phyloP scores from a whole-genome alignment of 2,113 vertebrate genomes.

The Pituophis catenifer region DNA sequence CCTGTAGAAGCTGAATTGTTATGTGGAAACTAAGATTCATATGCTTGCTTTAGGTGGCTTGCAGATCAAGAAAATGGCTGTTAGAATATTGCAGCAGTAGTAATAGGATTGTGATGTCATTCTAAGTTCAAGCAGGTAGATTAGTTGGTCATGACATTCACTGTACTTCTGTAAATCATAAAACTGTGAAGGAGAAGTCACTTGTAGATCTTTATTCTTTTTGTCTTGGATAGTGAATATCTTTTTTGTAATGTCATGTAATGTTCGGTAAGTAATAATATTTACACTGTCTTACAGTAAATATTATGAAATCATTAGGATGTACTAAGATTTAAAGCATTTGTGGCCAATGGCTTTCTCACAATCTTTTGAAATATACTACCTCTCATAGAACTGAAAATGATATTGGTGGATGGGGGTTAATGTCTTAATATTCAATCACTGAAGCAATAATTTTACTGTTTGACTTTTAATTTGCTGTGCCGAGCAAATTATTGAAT shows the following conservation, averaged over 20 bases:
- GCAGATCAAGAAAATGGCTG: constrained; percentile 14
- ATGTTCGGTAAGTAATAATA: constrained; percentile 25
- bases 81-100: background rate
- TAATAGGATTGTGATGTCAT: constrained; percentile 55
- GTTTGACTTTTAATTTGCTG: background rate
- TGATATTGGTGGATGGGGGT: constrained; percentile 6
- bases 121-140: background rate
- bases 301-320: constrained; percentile 35
- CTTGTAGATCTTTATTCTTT: background rate
- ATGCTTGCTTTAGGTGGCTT: background rate
- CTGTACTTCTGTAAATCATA: background rate
- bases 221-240: constrained; percentile 36
- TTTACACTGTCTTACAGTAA: constrained; percentile 30
- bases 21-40: background rate
- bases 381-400: constrained; percentile 19
- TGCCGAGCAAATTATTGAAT: background rate
- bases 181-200: constrained; percentile 13
- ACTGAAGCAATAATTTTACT: background rate
- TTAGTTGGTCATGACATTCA: background rate
- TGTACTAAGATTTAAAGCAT: constrained; percentile 65
- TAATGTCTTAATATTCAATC: background rate
- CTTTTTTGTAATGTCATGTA: constrained; percentile 24
- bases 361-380: constrained; percentile 15
- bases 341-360: constrained; percentile 41
- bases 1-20: background rate